Evolutionary conservation across 1,140 invertebrate genomes (phyloP).

Genomic region (Drosophila nebulosa): DNA sequence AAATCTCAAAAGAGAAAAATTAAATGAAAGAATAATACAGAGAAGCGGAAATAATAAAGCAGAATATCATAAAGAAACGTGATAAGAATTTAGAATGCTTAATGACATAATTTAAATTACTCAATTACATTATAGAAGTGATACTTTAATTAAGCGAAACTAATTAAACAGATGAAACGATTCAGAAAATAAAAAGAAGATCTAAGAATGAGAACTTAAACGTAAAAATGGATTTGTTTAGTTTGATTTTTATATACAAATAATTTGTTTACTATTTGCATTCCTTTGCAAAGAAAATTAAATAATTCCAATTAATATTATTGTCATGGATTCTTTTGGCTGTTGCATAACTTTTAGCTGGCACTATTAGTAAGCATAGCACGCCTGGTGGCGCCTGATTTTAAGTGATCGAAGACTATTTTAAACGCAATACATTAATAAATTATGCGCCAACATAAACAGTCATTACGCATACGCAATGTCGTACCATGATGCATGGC

Average conservation of each 20-base stretch:
- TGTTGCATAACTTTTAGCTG: not conserved
- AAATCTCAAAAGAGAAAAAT: constrained; percentile 30
- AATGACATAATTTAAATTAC: not conserved
- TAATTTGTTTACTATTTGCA: too few species aligned
- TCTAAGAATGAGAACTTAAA: too few species aligned
- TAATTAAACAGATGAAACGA: not conserved
- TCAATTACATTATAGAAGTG: not conserved
- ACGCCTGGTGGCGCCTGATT: not conserved
- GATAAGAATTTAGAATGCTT: not conserved
- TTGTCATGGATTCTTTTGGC: too few species aligned
- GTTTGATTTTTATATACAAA: too few species aligned
- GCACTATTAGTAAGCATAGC: not conserved
- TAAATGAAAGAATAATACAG: constrained; percentile 15
- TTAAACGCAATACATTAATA: constrained; percentile 43
- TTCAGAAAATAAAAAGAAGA: not conserved
- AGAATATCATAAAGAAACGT: constrained; percentile 34
- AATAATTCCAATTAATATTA: too few species aligned
- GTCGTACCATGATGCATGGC: constrained; percentile 20
- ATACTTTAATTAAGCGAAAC: not conserved
- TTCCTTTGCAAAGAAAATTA: too few species aligned
- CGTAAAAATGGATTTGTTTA: too few species aligned
- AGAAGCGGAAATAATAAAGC: constrained; percentile 30
- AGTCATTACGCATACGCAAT: constrained; percentile 57
- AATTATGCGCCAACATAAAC: constrained; percentile 31
- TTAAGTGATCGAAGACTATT: not conserved